phyloP scores from a whole-genome alignment of 2,888 invertebrate genomes.

The Catocala fraxini region DNA sequence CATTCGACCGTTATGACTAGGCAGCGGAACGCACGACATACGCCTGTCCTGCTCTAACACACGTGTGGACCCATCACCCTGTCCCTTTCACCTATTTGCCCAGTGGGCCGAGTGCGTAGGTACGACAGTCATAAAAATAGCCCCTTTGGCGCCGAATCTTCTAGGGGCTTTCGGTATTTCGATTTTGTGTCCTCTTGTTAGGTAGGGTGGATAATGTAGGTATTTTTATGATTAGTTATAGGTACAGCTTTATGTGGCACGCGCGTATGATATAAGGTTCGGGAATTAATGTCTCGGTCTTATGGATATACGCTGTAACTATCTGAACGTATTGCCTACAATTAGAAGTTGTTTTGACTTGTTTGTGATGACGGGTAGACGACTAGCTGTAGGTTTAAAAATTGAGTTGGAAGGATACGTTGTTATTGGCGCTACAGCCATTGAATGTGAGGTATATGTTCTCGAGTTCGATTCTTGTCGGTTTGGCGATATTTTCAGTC shows the following conservation, averaged over 20 bases:
- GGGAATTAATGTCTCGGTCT: slow-evolving; percentile 15
- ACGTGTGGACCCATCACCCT: slow-evolving; percentile 73
- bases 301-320: slow-evolving; percentile 5
- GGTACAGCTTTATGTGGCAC: slow-evolving; percentile 58
- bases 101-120: slow-evolving; percentile 85
- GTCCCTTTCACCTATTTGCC: slow-evolving; percentile 82
- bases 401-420: no score
- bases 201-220: slow-evolving; percentile 68
- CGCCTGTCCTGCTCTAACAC: slow-evolving; percentile 79
- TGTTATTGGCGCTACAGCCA: no score
- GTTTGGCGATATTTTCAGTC: no score
- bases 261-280: slow-evolving; percentile 16
- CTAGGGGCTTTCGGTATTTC: slow-evolving; percentile 81
- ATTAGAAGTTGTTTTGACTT: background rate
- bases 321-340: background rate
- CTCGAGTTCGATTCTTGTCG: no score
- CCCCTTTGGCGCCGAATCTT: slow-evolving; percentile 87
- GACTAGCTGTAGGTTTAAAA: no score
- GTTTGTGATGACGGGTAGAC: background rate
- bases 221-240: slow-evolving; percentile 71
- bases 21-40: slow-evolving; percentile 82
- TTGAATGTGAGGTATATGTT: no score
- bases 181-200: slow-evolving; percentile 83
- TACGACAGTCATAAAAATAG: slow-evolving; percentile 87
- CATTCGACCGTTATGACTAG: slow-evolving; percentile 88